Evolutionary conservation across 2,888 invertebrate species (phyloP).

Genomic region (Cheilosia impressa): DNA sequence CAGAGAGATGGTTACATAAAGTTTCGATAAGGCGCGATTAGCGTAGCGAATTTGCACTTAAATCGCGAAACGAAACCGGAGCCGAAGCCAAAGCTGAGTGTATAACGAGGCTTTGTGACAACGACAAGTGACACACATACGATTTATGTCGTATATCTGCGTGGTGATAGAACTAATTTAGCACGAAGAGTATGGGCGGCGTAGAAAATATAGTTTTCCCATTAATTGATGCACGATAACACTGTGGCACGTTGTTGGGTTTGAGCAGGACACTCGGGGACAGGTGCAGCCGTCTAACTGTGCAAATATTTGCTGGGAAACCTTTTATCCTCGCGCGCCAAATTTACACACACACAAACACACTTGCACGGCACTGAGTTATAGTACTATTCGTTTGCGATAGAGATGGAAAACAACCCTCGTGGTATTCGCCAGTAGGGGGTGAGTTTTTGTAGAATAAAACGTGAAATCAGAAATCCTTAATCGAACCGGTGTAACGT

Average conservation of each 20-base stretch:
- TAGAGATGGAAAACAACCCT: slow-evolving; percentile 51
- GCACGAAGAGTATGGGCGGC: not conserved
- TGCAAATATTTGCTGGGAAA: slow-evolving; percentile 53
- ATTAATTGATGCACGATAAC: slow-evolving; percentile 4
- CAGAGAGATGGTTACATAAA: slow-evolving; percentile 13
- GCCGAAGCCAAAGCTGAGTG: slow-evolving; percentile 45
- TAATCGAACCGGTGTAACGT: slow-evolving; percentile 81
- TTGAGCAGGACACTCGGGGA: slow-evolving; percentile 20
- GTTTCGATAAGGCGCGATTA: slow-evolving; percentile 69
- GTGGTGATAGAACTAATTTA: not conserved
- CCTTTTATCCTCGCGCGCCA: slow-evolving; percentile 73
- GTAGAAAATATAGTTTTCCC: too few species aligned
- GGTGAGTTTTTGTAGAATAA: slow-evolving; percentile 38
- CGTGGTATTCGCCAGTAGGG: slow-evolving; percentile 13
- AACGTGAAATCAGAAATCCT: slow-evolving; percentile 49
- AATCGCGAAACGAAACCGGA: slow-evolving; percentile 68
- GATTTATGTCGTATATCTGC: slow-evolving; percentile 60
- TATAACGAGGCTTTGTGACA: not conserved
- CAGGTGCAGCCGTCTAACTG: slow-evolving; percentile 61
- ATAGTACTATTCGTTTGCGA: slow-evolving; percentile 54
- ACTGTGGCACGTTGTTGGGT: slow-evolving; percentile 5
- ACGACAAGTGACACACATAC: not conserved
- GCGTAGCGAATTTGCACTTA: slow-evolving; percentile 71
- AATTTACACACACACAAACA: slow-evolving; percentile 48
- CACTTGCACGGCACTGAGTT: slow-evolving; percentile 1